Base-by-base conservation (phyloP, 1,140 invertebrate species). In the Drosophila tsacasi region DNA sequence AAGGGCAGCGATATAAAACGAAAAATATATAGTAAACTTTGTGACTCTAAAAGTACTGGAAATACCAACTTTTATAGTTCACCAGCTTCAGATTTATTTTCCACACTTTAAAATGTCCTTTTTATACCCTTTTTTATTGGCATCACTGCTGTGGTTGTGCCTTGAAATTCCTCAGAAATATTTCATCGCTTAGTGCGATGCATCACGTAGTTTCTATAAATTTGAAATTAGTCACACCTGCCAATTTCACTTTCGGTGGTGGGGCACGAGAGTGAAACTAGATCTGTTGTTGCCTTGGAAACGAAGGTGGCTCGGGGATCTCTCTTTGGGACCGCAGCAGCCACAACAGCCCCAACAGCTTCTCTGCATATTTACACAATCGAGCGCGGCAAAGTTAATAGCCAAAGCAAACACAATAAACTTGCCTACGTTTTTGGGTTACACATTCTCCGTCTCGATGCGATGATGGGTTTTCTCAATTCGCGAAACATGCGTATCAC, bases 231-330 rank as follows among this genome's bases (percentile, higher is more conserved):
- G 82, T 85, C 78, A 85, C 60, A 81, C 50, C 55, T 67, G 32
- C 59, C 69, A 85, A 74, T 85, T 84, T 84, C 82, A 85, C 82
- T 85, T 84, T 84, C 73, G 25, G 27, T 9, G 60, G 47, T 19
- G 21, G 52, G 25, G 25, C 19, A 19, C 44, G 65, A 76, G 65
- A 83, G 82, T 74, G 49, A 77, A 85, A 65, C 63, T 74, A 50
- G 64, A 81, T 62, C 64, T 66, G 40, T 35, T 55, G 35, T 47
- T 66, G 61, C 49, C 57, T 62, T 54, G 73, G 27, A 50, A 66
- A 46, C 62, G 39, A 54, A 78, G 67, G 67, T 72, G 66, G 25
- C 46, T 32, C 50, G 25, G 39, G 42, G 49, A 75, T 79, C 15
- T 58, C 61, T 49, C 27, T 66, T 44, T n/a, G 25, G 25, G 30